Base-by-base conservation (phyloP, 2,113 vertebrate species). In the Spea multiplicata region DNA sequence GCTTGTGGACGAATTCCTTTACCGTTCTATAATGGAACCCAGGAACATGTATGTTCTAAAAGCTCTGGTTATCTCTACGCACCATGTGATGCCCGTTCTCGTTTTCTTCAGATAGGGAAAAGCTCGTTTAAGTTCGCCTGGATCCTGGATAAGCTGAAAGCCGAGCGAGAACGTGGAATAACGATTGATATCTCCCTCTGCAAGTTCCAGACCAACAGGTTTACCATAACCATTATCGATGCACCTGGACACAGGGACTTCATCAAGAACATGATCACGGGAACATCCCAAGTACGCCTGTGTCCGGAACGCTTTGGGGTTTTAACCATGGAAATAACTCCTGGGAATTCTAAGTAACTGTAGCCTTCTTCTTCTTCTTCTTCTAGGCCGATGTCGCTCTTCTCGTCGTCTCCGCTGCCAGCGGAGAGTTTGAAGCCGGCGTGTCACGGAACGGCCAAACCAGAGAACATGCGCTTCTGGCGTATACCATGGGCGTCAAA, bases 191-290 rank as follows among this genome's bases (percentile, higher is more conserved):
- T 94, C 0, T 92, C 93, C 0, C 83, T 95, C 44, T 82, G 93
- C 66, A 93, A 92, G 12, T 93, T 94, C 10, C 89, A 84, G 82
- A 94, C 93, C 0, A 89, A 92, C 30, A 92, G 89, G 73, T 93
- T 85, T 81, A 85, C 82, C 1, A 90, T 94, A 80, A 95, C 93
- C 0, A 89, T 95, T 49, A 94, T 94, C 55, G 93, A 95, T 17
- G 93, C 92, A 2, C 93, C 93, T 0, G 93, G 93, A 0, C 93
- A 94, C 74, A 88, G 93, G 3, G 93, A 94, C 77, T 94, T 94
- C 81, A 93, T 93, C 12, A 94, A 94, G 46, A 94, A 94, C 83
- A 94, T 94, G 93, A 91, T 94, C n/a, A 94, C 93, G 0, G 93
- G 92, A n/a, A 93, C 93, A 0, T 93, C 92, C 0, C 93, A 93